These are phyloP conservation scores for Netelia virgata DNA, from an alignment of 2,888 invertebrate genomes.

Conservation along the genomic window DNA sequence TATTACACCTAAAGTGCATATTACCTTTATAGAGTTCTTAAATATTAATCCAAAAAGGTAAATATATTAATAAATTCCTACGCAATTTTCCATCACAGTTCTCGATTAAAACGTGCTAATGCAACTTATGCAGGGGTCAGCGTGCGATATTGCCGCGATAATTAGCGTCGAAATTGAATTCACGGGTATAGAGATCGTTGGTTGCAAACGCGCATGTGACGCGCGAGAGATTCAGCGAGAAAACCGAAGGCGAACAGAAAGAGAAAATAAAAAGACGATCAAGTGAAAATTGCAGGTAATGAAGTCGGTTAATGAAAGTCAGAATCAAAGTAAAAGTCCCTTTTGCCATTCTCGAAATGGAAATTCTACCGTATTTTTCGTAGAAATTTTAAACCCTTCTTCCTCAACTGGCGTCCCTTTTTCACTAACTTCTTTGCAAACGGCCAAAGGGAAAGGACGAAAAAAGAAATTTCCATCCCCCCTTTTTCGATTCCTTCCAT, in stretches of 20 bases:
- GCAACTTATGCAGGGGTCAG: background rate
- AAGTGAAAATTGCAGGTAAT: conserved; percentile 49
- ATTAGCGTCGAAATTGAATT: conserved; percentile 46
- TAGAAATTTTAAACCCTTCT: conserved; percentile 33
- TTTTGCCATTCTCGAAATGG: background rate
- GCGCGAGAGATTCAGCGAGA: background rate
- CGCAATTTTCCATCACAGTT: background rate
- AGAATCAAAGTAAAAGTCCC: conserved; percentile 46
- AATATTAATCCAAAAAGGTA: no score
- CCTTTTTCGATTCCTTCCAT: background rate
- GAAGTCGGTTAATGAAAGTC: conserved; percentile 55
- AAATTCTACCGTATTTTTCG: conserved; percentile 27
- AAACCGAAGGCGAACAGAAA: background rate
- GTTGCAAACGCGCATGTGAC: background rate
- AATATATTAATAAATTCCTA: no score
- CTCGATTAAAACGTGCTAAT: conserved; percentile 5
- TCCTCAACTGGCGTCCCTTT: conserved; percentile 1
- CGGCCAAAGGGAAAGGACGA: no score
- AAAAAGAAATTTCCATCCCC: background rate
- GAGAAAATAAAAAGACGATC: background rate
- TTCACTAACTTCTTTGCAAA: background rate
- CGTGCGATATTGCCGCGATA: background rate
- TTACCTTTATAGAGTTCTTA: no score
- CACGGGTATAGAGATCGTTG: background rate
- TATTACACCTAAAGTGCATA: no score